Base-by-base conservation (phyloP, 2,888 invertebrate species). In the Tenthredo livida region DNA sequence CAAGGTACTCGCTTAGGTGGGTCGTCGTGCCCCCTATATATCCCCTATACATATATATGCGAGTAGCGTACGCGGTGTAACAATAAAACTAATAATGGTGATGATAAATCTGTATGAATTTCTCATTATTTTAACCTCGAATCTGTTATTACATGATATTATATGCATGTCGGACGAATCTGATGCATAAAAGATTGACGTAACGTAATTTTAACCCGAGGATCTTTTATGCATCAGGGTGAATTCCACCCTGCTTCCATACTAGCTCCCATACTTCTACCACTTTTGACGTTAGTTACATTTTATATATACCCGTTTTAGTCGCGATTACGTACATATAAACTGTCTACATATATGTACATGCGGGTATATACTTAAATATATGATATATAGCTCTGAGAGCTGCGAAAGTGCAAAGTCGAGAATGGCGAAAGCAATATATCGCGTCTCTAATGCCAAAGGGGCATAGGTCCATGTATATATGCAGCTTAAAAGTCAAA, bases 161-260 rank as follows among this genome's bases (percentile, higher is more conserved):
- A 75, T 47, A 47, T 47, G 43, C 75, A 47, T 47, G 37, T 58
- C 33, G 65, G 33, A 29, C 15, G 58, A 58, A n/a, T n/a, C 82
- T 65, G 82, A 82, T 82, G 82, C 82, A 82, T 82, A 82, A 80
- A 80, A 80, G 58, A 80, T 80, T 80, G 37, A 33, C 21, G 21
- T 33, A 21, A 61, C 61, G 80, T 80, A 58, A 80, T 80, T 80
- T 82, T 61, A 82, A 82, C 15, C 65, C 21, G 43, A 15, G 43
- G n/a, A 82, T 82, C 65, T 82, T 65, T 82, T 65, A 82, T 82
- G 82, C 82, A 82, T 65, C 43, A 82, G 82, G 12, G 75, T 29
- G 33, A 21, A 61, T 61, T 61, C 61, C 61, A 25, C 70, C 40
- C 70, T 10, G 15, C 37, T 17, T 54, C 54, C n/a, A 54, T 54